Conservation (phyloP, 2,797 vertebrate species). For the Sebastes itinus region DNA sequence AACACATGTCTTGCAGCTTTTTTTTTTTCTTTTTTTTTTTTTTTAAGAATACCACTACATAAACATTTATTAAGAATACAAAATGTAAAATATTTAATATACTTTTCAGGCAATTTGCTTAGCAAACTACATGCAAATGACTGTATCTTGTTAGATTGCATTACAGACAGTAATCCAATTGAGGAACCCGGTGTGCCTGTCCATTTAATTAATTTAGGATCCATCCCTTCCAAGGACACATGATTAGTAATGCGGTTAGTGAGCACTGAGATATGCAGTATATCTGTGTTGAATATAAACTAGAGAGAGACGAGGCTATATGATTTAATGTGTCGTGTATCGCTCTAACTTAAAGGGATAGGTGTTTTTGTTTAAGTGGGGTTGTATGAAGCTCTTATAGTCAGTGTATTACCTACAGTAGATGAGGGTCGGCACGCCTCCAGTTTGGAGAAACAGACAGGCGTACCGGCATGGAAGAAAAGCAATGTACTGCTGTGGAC, state of each 20-base stretch:
- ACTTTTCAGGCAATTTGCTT: slow-evolving; percentile 2
- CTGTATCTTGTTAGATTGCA: slow-evolving; percentile 50
- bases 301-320: neutral
- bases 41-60: neutral
- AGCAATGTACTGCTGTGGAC: neutral
- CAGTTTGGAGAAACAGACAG: too few species aligned
- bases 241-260: slow-evolving; percentile 64
- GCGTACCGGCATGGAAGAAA: too few species aligned
- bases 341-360: neutral
- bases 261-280: slow-evolving; percentile 14
- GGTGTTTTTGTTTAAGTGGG: neutral
- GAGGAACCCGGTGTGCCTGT: slow-evolving; percentile 55
- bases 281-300: neutral
- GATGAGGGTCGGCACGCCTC: too few species aligned
- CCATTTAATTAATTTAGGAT: slow-evolving; percentile 72
- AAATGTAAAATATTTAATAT: neutral
- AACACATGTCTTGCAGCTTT: neutral
- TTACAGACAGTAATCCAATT: slow-evolving; percentile 69
- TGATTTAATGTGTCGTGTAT: neutral
- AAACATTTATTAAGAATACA: neutral
- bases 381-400: accelerated
- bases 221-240: slow-evolving; percentile 70
- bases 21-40: neutral
- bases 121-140: slow-evolving; percentile 35
- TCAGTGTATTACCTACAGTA: too few species aligned